Conservation (phyloP, 2,797 vertebrate genomes). For the Acanthornis magna region DNA sequence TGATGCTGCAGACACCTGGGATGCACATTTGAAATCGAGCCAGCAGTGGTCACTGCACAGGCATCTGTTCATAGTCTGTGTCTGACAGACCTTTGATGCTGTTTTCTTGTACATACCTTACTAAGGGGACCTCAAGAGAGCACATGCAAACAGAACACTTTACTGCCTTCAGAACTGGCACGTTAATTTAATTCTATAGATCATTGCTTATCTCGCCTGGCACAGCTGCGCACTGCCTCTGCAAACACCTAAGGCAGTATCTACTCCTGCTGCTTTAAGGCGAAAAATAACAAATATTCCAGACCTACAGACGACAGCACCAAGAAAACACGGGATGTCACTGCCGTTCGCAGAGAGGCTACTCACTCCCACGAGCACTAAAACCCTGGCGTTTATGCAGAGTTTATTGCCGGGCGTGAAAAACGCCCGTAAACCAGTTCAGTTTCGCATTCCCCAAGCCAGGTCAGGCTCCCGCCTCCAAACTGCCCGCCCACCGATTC, state of each 20-base stretch:
- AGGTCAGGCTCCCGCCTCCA: background rate
- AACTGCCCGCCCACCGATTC: background rate
- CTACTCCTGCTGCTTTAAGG: background rate
- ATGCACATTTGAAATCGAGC: background rate
- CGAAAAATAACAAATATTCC: background rate
- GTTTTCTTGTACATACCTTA: rapidly evolving
- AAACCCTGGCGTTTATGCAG: background rate
- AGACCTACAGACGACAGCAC: background rate
- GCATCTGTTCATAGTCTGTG: no score
- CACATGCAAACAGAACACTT: background rate
- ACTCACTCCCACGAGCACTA: background rate
- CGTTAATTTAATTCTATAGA: background rate
- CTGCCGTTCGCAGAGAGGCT: background rate
- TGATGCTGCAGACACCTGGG: background rate
- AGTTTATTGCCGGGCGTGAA: background rate
- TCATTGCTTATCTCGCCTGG: background rate
- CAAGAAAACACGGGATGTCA: rapidly evolving
- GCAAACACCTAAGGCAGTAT: no score
- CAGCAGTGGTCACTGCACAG: background rate
- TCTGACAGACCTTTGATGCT: background rate
- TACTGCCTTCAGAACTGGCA: background rate
- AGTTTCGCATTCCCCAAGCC: background rate
- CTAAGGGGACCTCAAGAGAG: background rate
- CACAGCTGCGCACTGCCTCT: background rate
- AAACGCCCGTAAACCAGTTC: background rate